phyloP scores from a whole-genome alignment of 2,113 vertebrate genomes.

The Pachypanchax playfairii region DNA sequence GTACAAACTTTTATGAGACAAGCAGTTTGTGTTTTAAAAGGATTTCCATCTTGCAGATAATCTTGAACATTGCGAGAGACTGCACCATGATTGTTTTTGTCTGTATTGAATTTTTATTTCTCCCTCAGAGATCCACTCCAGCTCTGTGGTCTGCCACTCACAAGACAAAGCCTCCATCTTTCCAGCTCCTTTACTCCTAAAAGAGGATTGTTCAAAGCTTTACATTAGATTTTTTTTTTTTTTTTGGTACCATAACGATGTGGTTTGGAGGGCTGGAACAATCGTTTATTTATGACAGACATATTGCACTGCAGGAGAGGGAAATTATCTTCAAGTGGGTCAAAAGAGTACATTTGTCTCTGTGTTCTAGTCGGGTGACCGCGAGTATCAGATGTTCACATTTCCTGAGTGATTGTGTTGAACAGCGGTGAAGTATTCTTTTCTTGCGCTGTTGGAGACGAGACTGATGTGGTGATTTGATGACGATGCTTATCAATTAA shows the following conservation, averaged over 20 bases:
- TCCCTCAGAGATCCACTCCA: conserved; percentile 37
- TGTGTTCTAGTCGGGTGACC: conserved; percentile 49
- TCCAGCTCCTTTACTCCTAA: conserved; percentile 45
- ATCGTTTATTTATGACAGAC: conserved; percentile 74
- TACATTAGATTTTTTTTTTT: conserved; percentile 60
- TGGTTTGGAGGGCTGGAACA: conserved; percentile 66
- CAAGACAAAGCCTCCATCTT: conserved; percentile 64
- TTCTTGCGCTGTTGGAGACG: conserved; percentile 50
- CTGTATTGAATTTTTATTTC: conserved; percentile 25
- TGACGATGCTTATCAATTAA: conserved; percentile 58
- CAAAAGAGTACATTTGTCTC: conserved; percentile 52
- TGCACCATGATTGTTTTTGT: conserved; percentile 23
- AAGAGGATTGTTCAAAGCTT: conserved; percentile 60
- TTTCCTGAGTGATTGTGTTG: conserved; percentile 69
- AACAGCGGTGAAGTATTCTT: conserved; percentile 60
- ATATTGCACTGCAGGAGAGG: conserved; percentile 60
- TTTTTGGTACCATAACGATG: conserved; percentile 68
- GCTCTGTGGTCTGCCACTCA: conserved; percentile 61
- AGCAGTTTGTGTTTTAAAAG: conserved; percentile 2
- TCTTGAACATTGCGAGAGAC: neutral
- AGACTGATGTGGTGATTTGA: conserved; percentile 64
- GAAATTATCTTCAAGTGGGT: conserved; percentile 70
- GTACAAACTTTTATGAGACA: neutral
- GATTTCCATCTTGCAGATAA: conserved; percentile 6
- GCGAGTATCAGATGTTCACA: conserved; percentile 67